Evolutionary conservation across 1,140 invertebrate species (phyloP).

Genomic region (Eriosoma lanigerum): DNA sequence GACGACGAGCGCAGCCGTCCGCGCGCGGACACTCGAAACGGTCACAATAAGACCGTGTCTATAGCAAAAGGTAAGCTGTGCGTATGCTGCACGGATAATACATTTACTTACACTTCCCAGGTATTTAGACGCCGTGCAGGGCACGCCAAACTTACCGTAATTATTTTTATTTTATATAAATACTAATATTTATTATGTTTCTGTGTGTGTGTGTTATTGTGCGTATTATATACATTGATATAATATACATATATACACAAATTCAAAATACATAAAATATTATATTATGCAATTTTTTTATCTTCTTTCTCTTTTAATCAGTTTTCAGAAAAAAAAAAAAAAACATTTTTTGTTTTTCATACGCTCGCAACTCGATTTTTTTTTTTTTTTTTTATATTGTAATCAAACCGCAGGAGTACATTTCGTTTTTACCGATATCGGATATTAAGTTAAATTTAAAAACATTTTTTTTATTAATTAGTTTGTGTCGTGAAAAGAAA

Average conservation of each 20-base stretch:
- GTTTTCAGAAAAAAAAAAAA: slow-evolving; percentile 41
- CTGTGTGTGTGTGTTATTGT: neutral
- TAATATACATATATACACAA: neutral
- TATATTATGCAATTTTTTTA: slow-evolving; percentile 18
- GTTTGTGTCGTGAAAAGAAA: slow-evolving; percentile 34
- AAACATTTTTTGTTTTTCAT: neutral
- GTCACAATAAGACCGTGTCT: no score
- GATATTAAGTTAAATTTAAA: neutral
- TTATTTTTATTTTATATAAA: neutral
- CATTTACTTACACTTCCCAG: no score
- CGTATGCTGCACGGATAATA: no score
- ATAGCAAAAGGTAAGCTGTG: no score
- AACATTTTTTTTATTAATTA: slow-evolving; percentile 32
- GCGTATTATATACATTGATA: neutral
- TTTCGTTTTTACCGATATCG: neutral
- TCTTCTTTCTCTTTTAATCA: slow-evolving; percentile 42
- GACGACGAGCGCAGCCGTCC: no score
- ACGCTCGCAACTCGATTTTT: neutral
- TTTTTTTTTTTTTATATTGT: neutral
- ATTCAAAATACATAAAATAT: neutral
- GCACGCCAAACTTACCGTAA: neutral
- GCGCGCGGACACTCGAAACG: no score
- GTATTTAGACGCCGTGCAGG: neutral
- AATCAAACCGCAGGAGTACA: slow-evolving; percentile 7
- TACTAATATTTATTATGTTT: neutral